Evolutionary conservation across 2,113 vertebrate species (phyloP).

Genomic region (Oncorhynchus masou): DNA sequence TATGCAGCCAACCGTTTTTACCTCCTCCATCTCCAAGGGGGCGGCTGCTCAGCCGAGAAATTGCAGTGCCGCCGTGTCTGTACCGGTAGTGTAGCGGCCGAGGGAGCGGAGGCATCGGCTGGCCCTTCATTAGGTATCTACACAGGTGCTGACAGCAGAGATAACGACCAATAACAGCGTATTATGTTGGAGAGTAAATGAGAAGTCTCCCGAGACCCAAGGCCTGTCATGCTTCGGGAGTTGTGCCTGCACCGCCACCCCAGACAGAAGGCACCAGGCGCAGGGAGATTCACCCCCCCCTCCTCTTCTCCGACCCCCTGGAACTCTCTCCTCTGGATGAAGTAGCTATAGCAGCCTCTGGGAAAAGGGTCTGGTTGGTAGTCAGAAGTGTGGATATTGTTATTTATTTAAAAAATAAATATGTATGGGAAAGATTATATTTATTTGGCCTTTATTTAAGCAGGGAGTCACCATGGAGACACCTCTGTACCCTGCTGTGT

Average conservation of each 20-base stretch:
- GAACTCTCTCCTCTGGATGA: neutral
- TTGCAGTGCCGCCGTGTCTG: too few relatives aligned
- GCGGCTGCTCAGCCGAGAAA: too few relatives aligned
- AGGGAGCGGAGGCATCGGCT: slow-evolving; percentile 78
- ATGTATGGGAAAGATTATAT: too few relatives aligned
- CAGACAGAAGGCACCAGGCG: neutral
- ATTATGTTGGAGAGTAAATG: slow-evolving; percentile 93
- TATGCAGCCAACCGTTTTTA: slow-evolving; percentile 16
- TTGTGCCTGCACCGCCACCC: slow-evolving; percentile 71
- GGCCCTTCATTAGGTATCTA: slow-evolving; percentile 96
- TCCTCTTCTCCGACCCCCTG: neutral
- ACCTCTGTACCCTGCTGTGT: neutral
- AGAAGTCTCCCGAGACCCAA: slow-evolving; percentile 85
- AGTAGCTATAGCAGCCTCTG: neutral
- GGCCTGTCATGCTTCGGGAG: slow-evolving; percentile 83
- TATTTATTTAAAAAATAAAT: neutral
- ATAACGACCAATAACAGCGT: slow-evolving; percentile 96
- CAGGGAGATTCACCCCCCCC: neutral
- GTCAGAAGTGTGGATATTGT: neutral
- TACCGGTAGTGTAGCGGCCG: neutral
- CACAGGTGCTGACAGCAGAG: slow-evolving; percentile 89
- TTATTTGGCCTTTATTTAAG: too few relatives aligned
- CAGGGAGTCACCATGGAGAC: neutral
- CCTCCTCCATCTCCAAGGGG: too few relatives aligned
- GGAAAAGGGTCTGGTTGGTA: neutral